These are phyloP conservation scores for Sisyra nigra DNA, from an alignment of 2,888 invertebrate genomes.

Conservation along the genomic window DNA sequence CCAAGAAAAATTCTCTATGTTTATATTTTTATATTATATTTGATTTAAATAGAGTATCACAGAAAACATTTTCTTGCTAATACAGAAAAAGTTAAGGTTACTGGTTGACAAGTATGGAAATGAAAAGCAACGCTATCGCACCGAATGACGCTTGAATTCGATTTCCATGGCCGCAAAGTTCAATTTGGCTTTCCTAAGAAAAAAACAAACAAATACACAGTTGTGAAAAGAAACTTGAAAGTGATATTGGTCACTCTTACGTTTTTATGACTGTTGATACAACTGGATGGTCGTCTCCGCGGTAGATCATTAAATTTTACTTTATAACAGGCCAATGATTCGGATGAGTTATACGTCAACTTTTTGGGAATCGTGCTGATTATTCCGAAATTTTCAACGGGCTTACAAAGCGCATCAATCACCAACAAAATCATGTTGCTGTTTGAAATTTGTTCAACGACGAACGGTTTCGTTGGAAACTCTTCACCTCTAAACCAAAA, in stretches of 20 bases:
- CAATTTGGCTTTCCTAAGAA: slow-evolving; percentile 4
- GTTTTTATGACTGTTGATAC: slow-evolving; percentile 59
- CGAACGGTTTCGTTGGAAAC: slow-evolving; percentile 37
- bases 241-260: slow-evolving; percentile 30
- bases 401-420: slow-evolving; percentile 44
- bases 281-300: slow-evolving; percentile 52
- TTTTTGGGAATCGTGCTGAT: slow-evolving; percentile 21
- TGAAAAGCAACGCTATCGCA: too few species aligned
- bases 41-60: too few species aligned
- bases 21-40: too few species aligned
- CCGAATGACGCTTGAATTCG: background rate
- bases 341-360: slow-evolving; percentile 18
- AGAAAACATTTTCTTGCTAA: too few species aligned
- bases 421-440: slow-evolving; percentile 68
- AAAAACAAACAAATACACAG: too few species aligned
- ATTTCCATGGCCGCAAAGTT: slow-evolving; percentile 1
- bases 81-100: too few species aligned
- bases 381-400: slow-evolving; percentile 16
- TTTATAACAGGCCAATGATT: slow-evolving; percentile 15
- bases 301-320: slow-evolving; percentile 34
- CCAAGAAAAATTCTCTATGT: too few species aligned
- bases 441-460: slow-evolving; percentile 54
- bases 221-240: background rate
- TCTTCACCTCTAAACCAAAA: slow-evolving; percentile 3
- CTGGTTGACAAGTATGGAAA: too few species aligned